These are phyloP conservation scores for Etheostoma nigrum DNA, from an alignment of 2,797 vertebrate species.

Conservation along the genomic window DNA sequence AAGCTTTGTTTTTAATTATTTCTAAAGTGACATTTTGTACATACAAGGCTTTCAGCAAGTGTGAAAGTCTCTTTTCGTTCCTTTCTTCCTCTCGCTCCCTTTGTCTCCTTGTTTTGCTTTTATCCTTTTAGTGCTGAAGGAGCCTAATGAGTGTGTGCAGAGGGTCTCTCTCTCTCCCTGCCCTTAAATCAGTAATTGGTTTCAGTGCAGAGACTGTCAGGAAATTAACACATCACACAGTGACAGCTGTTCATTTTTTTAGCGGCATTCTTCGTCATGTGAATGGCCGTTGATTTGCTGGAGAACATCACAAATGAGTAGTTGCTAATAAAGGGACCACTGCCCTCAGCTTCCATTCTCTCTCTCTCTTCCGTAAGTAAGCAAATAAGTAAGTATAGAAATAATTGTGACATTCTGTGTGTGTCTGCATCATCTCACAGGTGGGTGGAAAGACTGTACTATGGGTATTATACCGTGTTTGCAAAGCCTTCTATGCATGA, in stretches of 20 bases:
- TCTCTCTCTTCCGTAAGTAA: slow-evolving; percentile 64
- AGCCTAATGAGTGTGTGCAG: slow-evolving; percentile 98
- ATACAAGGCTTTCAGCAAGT: slow-evolving; percentile 60
- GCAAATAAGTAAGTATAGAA: slow-evolving; percentile 53
- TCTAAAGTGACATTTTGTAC: slow-evolving; percentile 67
- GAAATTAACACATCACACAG: slow-evolving; percentile 99
- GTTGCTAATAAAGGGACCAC: slow-evolving; percentile 93
- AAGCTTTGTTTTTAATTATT: slow-evolving; percentile 71
- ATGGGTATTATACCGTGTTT: slow-evolving; percentile 1
- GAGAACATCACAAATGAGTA: slow-evolving; percentile 98
- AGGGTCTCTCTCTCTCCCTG: slow-evolving; percentile 94
- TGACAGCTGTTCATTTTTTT: slow-evolving; percentile 99
- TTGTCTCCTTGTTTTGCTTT: slow-evolving; percentile 92
- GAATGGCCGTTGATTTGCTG: slow-evolving; percentile 96
- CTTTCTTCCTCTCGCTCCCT: slow-evolving; percentile 81
- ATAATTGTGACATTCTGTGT: slow-evolving; percentile 20
- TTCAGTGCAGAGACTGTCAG: slow-evolving; percentile 97
- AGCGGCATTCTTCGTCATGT: slow-evolving; percentile 92
- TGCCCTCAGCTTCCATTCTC: slow-evolving; percentile 75
- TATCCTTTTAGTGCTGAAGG: slow-evolving; percentile 97
- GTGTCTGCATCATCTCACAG: slow-evolving; percentile 30
- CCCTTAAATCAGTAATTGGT: slow-evolving; percentile 99
- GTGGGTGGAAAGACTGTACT: slow-evolving; percentile 15
- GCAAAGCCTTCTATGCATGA: neutral
- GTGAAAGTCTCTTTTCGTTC: slow-evolving; percentile 75